Base-by-base conservation (phyloP, 1,140 invertebrate genomes). In the Drosophila santomea region DNA sequence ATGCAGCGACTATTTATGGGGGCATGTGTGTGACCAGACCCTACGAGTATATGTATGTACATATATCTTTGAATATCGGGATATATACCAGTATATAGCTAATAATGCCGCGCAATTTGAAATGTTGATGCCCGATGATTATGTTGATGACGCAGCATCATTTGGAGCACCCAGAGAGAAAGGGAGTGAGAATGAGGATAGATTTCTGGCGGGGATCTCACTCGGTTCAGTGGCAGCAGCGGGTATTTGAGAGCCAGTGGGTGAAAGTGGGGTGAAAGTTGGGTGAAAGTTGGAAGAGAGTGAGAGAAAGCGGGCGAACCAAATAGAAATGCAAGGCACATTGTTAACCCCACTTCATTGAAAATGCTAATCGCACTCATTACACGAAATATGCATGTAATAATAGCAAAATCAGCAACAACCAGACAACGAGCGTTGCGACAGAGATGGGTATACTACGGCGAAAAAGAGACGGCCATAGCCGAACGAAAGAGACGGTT, bases 381-480 rank as follows among this genome's bases (percentile, higher is more conserved):
- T 88, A 88, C 84, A 83, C 84, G 77, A 88, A 88, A 88, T 86
- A 89, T 83, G 84, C 83, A 88, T 89, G 83, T 89, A 88, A 88
- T 88, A 88, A 88, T 89, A 58, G 80, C 83, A 54, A 88, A 88
- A 79, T 86, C 84, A 88, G 75, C 83, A 82, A 45, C 79, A 71
- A 43, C 47, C 25, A 47, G 57, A 44, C 77, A 59, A 63, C 47
- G 28, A 41, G 23, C 20, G 63, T 25, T 11, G 10, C 32, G 41
- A 45, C 61, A 38, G 47, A 8, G 47, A 43, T 32, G 11, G 51
- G 12, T 11, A 45, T 38, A 45, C 59, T 6, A 8, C 14, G 54
- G 20, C 17, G 58, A 69, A 62, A 63, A 62, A 36, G 68, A 36
- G 23, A 55, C 14, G 14, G 47, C 10, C 4, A 17, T n/a, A 14